A percentile compares a stretch with the other conserved stretches of the same genome.
Evolutionary conservation across 2,113 vertebrate genomes (phyloP).

Genomic region (Suricata suricatta): DNA sequence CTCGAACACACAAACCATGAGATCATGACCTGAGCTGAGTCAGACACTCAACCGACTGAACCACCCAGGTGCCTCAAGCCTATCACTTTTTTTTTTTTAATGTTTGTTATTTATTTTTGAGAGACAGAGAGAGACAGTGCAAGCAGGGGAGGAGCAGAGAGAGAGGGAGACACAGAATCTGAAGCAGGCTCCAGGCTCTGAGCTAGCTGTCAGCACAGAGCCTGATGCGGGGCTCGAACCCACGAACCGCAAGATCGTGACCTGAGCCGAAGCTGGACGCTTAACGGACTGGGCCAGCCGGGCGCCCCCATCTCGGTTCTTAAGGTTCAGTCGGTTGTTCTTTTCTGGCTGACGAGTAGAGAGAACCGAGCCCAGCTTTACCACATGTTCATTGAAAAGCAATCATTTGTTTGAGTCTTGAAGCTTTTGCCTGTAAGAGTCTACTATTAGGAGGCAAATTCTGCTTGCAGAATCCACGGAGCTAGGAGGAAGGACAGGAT

Average conservation of each 20-base stretch:
- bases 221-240: background rate
- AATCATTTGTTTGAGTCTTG: background rate
- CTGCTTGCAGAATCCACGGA: background rate
- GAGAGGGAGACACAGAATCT: too few species aligned
- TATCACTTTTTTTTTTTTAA: background rate
- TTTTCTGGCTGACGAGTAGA: background rate
- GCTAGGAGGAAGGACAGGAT: background rate
- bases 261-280: accelerated
- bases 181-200: too few species aligned
- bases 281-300: background rate
- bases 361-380: background rate
- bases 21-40: background rate
- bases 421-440: background rate
- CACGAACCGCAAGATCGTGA: background rate
- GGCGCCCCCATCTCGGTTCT: background rate
- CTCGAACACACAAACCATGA: too few species aligned
- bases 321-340: background rate
- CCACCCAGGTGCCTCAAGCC: background rate
- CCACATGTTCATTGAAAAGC: background rate
- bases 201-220: too few species aligned
- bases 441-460: background rate
- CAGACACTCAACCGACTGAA: accelerated
- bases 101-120: too few species aligned
- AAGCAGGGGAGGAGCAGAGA: too few species aligned
- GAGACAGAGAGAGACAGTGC: too few species aligned